phyloP scores from a whole-genome alignment of 2,888 invertebrate genomes.

The Tholera decimalis region DNA sequence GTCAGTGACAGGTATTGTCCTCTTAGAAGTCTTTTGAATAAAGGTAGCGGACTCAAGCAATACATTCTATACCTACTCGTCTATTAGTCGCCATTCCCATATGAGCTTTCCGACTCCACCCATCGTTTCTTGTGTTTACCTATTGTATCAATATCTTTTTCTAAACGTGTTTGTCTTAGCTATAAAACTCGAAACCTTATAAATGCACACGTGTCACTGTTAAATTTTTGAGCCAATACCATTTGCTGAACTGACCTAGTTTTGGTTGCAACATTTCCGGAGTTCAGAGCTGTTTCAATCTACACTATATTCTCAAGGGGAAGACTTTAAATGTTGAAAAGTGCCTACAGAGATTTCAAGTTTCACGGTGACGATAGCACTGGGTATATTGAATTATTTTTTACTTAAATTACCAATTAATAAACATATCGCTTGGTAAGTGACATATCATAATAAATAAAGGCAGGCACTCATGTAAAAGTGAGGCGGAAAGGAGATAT shows the following conservation, averaged over 20 bases:
- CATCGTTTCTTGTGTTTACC: neutral
- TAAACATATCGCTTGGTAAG: too few species aligned
- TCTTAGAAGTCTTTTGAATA: too few species aligned
- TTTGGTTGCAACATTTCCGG: conserved; percentile 3
- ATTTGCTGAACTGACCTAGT: conserved; percentile 6
- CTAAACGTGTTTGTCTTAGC: neutral
- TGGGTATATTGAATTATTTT: neutral
- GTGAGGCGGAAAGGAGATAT: too few species aligned
- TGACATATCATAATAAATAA: too few species aligned
- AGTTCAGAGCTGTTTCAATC: conserved; percentile 8
- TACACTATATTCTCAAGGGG: neutral
- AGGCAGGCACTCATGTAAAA: too few species aligned
- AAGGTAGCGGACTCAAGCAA: too few species aligned
- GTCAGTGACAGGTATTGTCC: too few species aligned
- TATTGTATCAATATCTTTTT: too few species aligned
- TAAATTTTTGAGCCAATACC: conserved; percentile 9
- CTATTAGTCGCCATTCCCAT: neutral
- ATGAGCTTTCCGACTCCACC: neutral
- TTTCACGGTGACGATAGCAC: neutral
- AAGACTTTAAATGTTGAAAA: neutral
- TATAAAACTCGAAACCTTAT: conserved; percentile 19
- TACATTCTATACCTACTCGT: too few species aligned
- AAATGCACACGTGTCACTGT: neutral
- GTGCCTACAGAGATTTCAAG: neutral
- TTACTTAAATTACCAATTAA: neutral